These are phyloP conservation scores for Cyanoderma ruficeps DNA, from an alignment of 2,113 vertebrate genomes.

Conservation along the genomic window DNA sequence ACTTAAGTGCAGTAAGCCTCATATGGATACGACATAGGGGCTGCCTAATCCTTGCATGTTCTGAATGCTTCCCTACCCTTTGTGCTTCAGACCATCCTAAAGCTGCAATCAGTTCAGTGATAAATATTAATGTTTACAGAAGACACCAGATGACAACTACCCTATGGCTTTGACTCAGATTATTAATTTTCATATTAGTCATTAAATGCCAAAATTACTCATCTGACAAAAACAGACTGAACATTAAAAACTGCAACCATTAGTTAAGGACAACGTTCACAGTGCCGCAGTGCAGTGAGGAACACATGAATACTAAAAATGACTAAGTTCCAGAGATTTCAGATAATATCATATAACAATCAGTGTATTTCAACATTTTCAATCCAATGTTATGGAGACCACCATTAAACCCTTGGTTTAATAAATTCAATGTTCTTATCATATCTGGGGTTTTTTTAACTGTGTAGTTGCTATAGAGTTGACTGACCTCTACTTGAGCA, in stretches of 20 bases:
- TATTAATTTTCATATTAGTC: conserved; percentile 46
- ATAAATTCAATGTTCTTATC: background rate
- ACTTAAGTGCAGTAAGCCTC: background rate
- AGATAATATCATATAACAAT: background rate
- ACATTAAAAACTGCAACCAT: conserved; percentile 30
- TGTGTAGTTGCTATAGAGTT: background rate
- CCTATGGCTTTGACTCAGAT: conserved; percentile 39
- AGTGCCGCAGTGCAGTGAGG: background rate
- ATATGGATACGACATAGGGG: background rate
- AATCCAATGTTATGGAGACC: background rate
- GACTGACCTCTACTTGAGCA: background rate
- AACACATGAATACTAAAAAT: background rate
- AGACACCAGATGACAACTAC: background rate
- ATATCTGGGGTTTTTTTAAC: background rate
- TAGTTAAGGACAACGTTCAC: conserved; percentile 46
- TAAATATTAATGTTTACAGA: conserved; percentile 60
- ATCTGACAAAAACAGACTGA: conserved; percentile 55
- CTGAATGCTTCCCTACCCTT: background rate
- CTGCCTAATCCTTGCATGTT: background rate
- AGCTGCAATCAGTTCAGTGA: conserved; percentile 2
- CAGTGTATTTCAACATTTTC: background rate
- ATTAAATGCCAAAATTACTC: conserved; percentile 57
- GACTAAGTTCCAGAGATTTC: background rate
- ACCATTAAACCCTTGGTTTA: background rate
- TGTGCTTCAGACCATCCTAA: background rate